Evolutionary conservation across 2,888 invertebrate species (phyloP), one percentile per base, ranked within the genome.

Genomic region (Dromius quadrimaculatus): DNA sequence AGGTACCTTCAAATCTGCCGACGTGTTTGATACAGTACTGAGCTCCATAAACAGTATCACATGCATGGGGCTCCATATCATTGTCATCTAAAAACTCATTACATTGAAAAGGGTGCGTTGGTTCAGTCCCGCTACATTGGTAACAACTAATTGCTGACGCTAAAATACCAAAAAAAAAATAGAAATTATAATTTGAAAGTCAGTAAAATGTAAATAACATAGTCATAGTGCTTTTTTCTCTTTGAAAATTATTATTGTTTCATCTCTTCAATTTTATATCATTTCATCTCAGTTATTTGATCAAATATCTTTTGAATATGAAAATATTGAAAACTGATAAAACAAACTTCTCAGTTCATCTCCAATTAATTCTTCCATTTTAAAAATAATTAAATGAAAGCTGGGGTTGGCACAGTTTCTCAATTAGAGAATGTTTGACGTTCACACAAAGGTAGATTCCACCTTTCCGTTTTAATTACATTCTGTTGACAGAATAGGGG

Each of bases 21-120:
- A 94, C 92, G 78, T 94, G 93, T 85, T 98, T 98, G 76, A 98
- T 88, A 83, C 98, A 98, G 82, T 90, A 97, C 78, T 90, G 87
- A 11, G 97, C 95, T 74, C 89, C 90, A 80, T 93, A 93, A 72
- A 97, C 92, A 71, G 87, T 84, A 74, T 90, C 88, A 83, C 96
- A 96, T 77, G 91, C 86, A 75, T 85, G 86, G 63, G 90, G 89
- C 77, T 83, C 79, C 75, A 95, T 85, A 78, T 89, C 88, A 77
- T 86, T 84, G 75, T 86, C 86, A 79, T 84, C 84, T 79, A 93
- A 85, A 86, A 87, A 91, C 80, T 95, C 92, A 80, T 91, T 90
- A 83, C 95, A 95, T 81, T 93, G 91, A 82, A 93, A 93, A 9
- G 92, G 93, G 78, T 88, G 84, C 47, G 84, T 81, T 19, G 90